Evolutionary conservation across 2,888 invertebrate genomes (phyloP), one percentile per base, ranked within the genome.

Genomic region (Thymelicus lineola): DNA sequence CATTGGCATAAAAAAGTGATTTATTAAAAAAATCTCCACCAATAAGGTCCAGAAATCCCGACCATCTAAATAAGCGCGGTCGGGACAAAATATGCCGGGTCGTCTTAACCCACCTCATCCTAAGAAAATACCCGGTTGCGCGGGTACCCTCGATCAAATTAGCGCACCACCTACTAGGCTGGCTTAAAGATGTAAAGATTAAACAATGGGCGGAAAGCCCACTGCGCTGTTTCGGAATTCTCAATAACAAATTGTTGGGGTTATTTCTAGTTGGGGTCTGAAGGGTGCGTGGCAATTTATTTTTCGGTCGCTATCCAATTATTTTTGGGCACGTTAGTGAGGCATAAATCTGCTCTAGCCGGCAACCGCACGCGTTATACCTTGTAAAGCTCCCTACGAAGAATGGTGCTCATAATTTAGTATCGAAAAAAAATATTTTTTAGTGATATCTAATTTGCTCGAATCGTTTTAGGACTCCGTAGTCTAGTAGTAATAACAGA

Each of bases 291-390:
- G 79, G 83, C 88, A 86, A 91, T 90, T 91, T 92, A 91, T 93
- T 89, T 91, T 90, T 89, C 89, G 89, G 86, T 87, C 85, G 85
- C 85, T 80, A 86, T 88, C 91, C 91, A 92, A 92, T 93, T 92
- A 92, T 92, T 93, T 91, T 88, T 85, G 87, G 90, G 88, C 87
- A 86, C 84, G 89, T 86, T 89, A 87, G 86, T 86, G 83, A 81
- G 79, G 85, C 85, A 91, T 79, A 77, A 77, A 79, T 87, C 86
- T 81, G 80, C 77, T 75, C 78, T 76, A 75, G 73, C 77, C 68
- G 69, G 73, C 77, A 76, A 74, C 76, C 79, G 79, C 82, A 84
- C 87, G 83, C 82, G 80, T 62, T 15, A 61, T 48, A 48, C 48
- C 67, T 62, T 61, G 61, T 55, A 55, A 50, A 60, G 7, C 55